Conservation (phyloP, 2,888 invertebrate species). For the Mallateleia sp. region DNA sequence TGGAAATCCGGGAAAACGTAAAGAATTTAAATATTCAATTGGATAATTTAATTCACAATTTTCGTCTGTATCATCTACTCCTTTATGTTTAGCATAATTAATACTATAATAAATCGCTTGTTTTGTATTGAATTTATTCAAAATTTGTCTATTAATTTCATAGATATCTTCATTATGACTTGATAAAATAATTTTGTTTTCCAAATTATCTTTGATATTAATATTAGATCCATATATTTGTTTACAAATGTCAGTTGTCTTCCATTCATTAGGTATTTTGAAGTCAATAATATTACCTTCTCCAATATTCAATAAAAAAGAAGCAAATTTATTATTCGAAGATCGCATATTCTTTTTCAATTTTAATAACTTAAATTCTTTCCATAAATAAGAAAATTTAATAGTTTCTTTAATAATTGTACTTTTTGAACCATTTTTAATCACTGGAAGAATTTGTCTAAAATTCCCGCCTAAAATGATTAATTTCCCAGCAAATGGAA, state of each 20-base stretch:
- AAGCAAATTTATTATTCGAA: not conserved
- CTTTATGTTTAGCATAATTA: not conserved
- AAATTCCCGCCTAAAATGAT: slow-evolving; percentile 4
- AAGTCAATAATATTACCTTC: not conserved
- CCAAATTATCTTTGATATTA: not conserved
- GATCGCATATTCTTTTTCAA: slow-evolving; percentile 13
- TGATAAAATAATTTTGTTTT: not conserved
- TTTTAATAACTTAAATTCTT: slow-evolving; percentile 12
- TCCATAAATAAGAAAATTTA: slow-evolving; percentile 16
- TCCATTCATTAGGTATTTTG: slow-evolving; percentile 5
- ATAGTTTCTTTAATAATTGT: slow-evolving; percentile 9
- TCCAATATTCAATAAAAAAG: slow-evolving; percentile 9
- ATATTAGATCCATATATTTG: not conserved
- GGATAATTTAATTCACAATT: not conserved
- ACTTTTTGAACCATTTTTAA: slow-evolving; percentile 11
- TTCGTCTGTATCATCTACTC: too few species aligned
- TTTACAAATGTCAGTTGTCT: not conserved
- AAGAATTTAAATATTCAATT: not conserved
- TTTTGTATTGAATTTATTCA: not conserved
- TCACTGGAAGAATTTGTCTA: slow-evolving; percentile 26
- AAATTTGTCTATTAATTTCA: not conserved
- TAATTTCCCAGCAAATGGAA: slow-evolving; percentile 19
- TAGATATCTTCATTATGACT: not conserved
- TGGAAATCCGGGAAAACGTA: not conserved
- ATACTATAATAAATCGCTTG: not conserved